A percentile compares a stretch with the other conserved stretches of the same genome.
Evolutionary conservation across 2,888 invertebrate species (phyloP).

Genomic region (Hydropsyche betteni): DNA sequence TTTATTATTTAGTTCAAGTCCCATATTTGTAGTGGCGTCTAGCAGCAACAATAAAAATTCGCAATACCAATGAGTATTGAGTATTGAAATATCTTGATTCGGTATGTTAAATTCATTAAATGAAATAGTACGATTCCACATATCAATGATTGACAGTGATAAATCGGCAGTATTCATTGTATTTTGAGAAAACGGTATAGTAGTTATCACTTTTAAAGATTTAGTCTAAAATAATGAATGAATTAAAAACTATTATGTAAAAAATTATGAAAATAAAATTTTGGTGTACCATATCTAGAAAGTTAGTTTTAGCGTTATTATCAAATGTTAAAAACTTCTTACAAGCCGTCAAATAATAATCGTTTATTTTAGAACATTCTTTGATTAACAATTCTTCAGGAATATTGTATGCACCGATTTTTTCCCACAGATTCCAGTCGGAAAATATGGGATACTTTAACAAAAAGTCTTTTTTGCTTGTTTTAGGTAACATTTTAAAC

Average conservation of each 20-base stretch:
- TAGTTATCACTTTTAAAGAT: background rate
- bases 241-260: background rate
- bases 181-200: background rate
- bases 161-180: background rate
- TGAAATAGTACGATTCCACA: background rate
- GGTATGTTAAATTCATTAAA: background rate
- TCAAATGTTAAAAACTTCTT: background rate
- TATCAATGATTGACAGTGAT: background rate
- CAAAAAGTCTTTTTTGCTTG: background rate
- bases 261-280: background rate
- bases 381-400: background rate
- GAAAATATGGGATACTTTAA: background rate
- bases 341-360: too few relatives aligned
- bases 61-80: conserved; percentile 3
- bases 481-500: conserved; percentile 16
- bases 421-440: conserved; percentile 13
- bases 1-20: background rate
- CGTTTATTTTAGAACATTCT: background rate
- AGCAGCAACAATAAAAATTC: conserved; percentile 3
- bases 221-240: background rate
- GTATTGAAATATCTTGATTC: background rate
- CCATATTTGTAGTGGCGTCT: background rate
- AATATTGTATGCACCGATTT: background rate
- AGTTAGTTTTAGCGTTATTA: background rate
- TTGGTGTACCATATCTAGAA: background rate